A percentile compares a stretch with the other conserved stretches of the same genome.
phyloP scores from a whole-genome alignment of 2,888 invertebrate genomes.

The Melinaea marsaeus region DNA sequence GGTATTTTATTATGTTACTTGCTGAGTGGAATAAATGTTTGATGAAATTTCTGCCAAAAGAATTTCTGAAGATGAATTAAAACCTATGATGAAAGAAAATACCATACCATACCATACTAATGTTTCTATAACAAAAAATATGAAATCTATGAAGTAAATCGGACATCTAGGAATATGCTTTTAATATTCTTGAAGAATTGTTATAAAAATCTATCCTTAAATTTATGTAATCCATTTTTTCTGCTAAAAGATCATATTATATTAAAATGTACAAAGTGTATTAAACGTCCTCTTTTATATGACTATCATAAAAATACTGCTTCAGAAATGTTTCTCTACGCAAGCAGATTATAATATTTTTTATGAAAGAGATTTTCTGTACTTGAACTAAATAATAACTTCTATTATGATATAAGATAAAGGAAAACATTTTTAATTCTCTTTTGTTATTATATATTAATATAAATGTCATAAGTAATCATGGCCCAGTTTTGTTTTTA shows the following conservation, averaged over 20 bases:
- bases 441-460: not conserved
- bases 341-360: constrained; percentile 16
- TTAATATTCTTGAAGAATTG: not conserved
- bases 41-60: not conserved
- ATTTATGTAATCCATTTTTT: constrained; percentile 20
- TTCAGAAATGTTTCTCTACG: constrained; percentile 27
- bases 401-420: constrained; percentile 7
- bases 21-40: constrained; percentile 6
- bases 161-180: too few relatives aligned
- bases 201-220: constrained; percentile 6
- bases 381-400: not conserved
- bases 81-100: not conserved
- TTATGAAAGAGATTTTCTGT: constrained; percentile 11
- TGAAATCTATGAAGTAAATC: too few relatives aligned
- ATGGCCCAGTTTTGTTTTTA: too few relatives aligned
- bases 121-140: too few relatives aligned
- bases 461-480: too few relatives aligned
- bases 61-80: not conserved
- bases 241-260: constrained; percentile 30
- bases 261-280: constrained; percentile 32
- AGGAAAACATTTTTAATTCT: not conserved
- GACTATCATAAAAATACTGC: constrained; percentile 32
- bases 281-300: constrained; percentile 33
- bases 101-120: too few relatives aligned
- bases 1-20: constrained; percentile 5